Conservation (phyloP, 1,140 invertebrate species). For the Papilio aristodemus region DNA sequence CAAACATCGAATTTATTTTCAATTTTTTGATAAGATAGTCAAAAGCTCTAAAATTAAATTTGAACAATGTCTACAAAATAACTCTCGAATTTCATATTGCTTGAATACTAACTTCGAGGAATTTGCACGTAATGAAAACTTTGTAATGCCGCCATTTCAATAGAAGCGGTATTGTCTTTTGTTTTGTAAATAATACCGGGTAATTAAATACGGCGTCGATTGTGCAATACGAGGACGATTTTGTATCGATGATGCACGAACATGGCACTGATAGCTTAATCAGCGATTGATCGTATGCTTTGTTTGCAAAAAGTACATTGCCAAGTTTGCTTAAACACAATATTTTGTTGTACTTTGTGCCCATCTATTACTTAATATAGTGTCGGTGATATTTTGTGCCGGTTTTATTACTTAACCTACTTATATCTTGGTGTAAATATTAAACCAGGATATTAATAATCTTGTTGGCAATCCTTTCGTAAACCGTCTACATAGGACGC, state of each 20-base stretch:
- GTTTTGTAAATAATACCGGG: constrained; percentile 41
- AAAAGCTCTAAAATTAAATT: too few relatives aligned
- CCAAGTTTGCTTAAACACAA: not conserved
- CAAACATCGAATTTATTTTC: too few relatives aligned
- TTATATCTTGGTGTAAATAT: too few relatives aligned
- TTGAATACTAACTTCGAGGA: not conserved
- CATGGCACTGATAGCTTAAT: constrained; percentile 31
- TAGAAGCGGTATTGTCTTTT: constrained; percentile 23
- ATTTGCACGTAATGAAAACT: not conserved
- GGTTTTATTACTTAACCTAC: too few relatives aligned
- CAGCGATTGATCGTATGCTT: not conserved
- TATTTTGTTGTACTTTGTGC: too few relatives aligned
- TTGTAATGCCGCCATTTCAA: constrained; percentile 20
- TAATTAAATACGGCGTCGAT: constrained; percentile 40
- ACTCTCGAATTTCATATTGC: not conserved
- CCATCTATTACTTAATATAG: too few relatives aligned
- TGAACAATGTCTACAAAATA: too few relatives aligned
- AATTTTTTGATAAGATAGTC: too few relatives aligned
- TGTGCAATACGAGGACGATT: constrained; percentile 46
- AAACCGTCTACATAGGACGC: too few relatives aligned
- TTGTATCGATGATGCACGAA: constrained; percentile 37
- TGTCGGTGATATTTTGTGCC: too few relatives aligned
- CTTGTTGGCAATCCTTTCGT: too few relatives aligned
- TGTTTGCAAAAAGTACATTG: constrained; percentile 9
- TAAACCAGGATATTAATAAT: too few relatives aligned